Base-by-base conservation (phyloP, 53 echinoderm and acorn worm species). In the Zoroaster sp. region DNA sequence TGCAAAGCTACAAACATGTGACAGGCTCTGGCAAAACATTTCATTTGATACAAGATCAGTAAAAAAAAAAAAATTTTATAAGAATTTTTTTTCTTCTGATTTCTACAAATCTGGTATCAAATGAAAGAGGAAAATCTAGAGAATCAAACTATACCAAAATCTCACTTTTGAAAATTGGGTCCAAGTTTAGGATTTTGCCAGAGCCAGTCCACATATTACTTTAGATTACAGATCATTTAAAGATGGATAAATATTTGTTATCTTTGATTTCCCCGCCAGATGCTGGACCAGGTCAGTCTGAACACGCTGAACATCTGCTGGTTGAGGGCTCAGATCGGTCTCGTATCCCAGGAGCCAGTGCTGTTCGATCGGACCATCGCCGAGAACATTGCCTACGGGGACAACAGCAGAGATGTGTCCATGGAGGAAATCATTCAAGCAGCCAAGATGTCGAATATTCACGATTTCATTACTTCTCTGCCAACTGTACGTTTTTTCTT, bases 301-400 rank as follows among this genome's bases (percentile, higher is more conserved):
- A 88, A 87, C 33, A 72, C 67, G 28, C 94, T 99, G n/a, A 96
- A 99, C 76, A 78, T 95, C 1, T 55, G 78, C 42, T 99, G 99
- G 99, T 70, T 94, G 49, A 91, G 99, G 4, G 41, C 93, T 12
- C 99, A 99, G 89, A 91, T 99, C 13, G 99, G 99, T 40, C 88
- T 99, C 33, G 99, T 99, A 5, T 99, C 99, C 32, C 99, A 99
- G 54, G 99, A 99, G 45, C 99, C 99, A 0, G 73, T 93, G 5
- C 89, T 99, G 15, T 99, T 99, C 89, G 99, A 99, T 82, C 67
- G 92, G 12, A 92, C 91, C 66, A 96, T 99, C 77, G 93, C 93
- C 2, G 96, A 99, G 35, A 99, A 99, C 92, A 99, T 99, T 52
- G 93, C 88, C 39, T 99, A 99, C 43, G 99, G 99, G 0, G 99